A percentile compares a stretch with the other conserved stretches of the same genome.
phyloP scores from a whole-genome alignment of 1,140 invertebrate species.

The Nymphalis io region DNA sequence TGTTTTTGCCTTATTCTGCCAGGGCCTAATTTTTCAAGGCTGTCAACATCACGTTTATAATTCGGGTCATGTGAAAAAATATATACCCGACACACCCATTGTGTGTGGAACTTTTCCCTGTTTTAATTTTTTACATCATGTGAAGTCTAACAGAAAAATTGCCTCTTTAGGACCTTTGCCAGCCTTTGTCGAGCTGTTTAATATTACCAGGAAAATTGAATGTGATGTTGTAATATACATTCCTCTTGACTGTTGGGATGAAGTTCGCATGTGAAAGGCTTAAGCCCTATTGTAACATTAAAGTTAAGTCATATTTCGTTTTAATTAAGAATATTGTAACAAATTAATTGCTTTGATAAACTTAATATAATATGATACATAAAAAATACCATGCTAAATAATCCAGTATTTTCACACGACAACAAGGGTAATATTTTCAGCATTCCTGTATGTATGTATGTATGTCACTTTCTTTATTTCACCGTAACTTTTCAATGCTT shows the following conservation, averaged over 20 bases:
- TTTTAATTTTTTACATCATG: constrained; percentile 31
- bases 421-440: no score
- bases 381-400: no score
- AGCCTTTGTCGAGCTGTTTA: constrained; percentile 23
- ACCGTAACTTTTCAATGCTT: no score
- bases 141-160: constrained; percentile 26
- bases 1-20: constrained; percentile 24
- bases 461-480: no score
- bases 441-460: no score
- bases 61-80: constrained; percentile 37
- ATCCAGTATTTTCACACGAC: no score
- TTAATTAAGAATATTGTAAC: not conserved
- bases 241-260: not conserved
- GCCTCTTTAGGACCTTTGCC: constrained; percentile 36
- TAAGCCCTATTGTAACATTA: not conserved
- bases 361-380: no score
- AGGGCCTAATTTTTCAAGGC: constrained; percentile 33
- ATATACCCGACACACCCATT: constrained; percentile 15
- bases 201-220: not conserved
- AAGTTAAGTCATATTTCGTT: not conserved
- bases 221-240: constrained; percentile 9
- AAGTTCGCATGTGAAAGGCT: not conserved
- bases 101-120: constrained; percentile 25
- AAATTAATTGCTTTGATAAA: no score
- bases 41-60: constrained; percentile 38